Conservation (phyloP, 2,888 invertebrate species). For the Pandemis corylana region DNA sequence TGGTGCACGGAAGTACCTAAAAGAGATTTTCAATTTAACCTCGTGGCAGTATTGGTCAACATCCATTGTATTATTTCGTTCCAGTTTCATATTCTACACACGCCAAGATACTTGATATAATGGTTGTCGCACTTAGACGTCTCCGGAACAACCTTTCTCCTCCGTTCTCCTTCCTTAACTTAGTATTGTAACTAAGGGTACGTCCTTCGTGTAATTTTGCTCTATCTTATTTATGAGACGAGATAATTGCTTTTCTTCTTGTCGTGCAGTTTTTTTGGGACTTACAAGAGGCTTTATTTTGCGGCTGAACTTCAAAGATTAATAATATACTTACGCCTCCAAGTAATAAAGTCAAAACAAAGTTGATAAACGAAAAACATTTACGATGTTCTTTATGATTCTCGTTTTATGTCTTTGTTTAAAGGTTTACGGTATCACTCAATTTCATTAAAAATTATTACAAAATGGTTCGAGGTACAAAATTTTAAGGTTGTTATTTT, state of each 20-base stretch:
- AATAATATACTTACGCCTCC: neutral
- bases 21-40: neutral
- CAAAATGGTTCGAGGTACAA: neutral
- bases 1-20: neutral
- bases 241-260: constrained; percentile 3
- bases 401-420: constrained; percentile 4
- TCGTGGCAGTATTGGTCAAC: neutral
- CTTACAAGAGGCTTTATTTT: neutral
- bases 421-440: constrained; percentile 3
- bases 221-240: neutral
- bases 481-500: neutral
- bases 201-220: constrained; percentile 5
- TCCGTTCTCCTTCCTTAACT: neutral
- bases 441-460: constrained; percentile 2
- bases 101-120: constrained; percentile 23
- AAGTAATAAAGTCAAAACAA: constrained; percentile 9
- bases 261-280: neutral
- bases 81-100: constrained; percentile 19
- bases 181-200: constrained; percentile 1
- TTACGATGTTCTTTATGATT: neutral
- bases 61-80: constrained; percentile 10
- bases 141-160: constrained; percentile 5
- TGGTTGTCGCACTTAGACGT: constrained; percentile 21
- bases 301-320: neutral
- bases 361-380: constrained; percentile 7